A percentile compares a stretch with the other conserved stretches of the same genome.
phyloP scores from a whole-genome alignment of 1,140 invertebrate species.

The Ericerus pela region DNA sequence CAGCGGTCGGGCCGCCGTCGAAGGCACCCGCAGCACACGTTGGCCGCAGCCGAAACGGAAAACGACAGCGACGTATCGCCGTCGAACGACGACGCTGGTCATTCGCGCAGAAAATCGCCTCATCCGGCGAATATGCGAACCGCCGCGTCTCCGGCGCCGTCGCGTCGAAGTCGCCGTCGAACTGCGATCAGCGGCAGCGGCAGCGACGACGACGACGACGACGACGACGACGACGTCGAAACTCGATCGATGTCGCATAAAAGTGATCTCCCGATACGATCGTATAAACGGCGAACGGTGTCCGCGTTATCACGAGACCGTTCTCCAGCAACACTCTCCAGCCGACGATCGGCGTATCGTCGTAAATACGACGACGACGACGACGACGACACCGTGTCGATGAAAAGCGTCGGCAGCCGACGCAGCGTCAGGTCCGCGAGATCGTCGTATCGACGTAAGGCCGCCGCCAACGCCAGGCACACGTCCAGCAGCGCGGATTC shows the following conservation, averaged over 20 bases:
- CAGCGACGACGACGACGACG: slow-evolving; percentile 26
- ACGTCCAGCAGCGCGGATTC: background rate
- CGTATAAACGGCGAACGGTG: background rate
- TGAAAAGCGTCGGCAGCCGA: slow-evolving; percentile 13
- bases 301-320: background rate
- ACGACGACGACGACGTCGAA: too few species aligned
- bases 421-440: slow-evolving; percentile 17
- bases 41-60: background rate
- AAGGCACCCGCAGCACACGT: too few species aligned
- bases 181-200: slow-evolving; percentile 24
- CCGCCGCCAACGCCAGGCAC: background rate
- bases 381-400: background rate
- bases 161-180: slow-evolving; percentile 12
- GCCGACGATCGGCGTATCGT: too few species aligned
- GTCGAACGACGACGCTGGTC: background rate
- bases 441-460: background rate
- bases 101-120: slow-evolving; percentile 1
- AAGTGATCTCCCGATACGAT: too few species aligned
- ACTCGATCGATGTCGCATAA: too few species aligned
- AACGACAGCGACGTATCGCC: background rate
- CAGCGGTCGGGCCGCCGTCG: background rate
- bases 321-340: too few species aligned
- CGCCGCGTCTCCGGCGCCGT: slow-evolving; percentile 6
- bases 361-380: too few species aligned
- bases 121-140: background rate